A percentile compares a stretch with the other conserved stretches of the same genome.
Conservation (phyloP, 2,888 invertebrate genomes). For the Odiellus spinosus region DNA sequence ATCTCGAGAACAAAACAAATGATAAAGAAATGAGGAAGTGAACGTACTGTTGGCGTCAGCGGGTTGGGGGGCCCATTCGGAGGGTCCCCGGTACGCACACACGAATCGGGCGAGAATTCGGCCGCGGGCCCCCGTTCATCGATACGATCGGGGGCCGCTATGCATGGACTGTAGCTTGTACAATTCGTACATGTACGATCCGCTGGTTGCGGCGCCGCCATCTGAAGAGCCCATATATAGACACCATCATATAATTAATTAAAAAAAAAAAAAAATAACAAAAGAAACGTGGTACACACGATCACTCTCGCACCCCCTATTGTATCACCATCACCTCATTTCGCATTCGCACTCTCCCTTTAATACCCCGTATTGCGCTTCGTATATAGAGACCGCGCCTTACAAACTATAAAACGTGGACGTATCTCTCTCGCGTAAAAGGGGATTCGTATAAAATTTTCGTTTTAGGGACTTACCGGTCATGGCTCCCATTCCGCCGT, state of each 20-base stretch:
- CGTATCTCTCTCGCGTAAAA: background rate
- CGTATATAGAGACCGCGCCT: background rate
- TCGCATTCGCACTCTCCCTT: no score
- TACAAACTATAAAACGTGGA: background rate
- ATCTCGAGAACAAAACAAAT: no score
- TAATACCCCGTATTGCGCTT: background rate
- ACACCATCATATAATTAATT: background rate
- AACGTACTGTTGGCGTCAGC: no score
- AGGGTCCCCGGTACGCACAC: no score
- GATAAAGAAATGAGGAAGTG: no score
- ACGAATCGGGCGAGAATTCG: no score
- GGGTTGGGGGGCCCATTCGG: no score
- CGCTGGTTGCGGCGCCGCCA: slow-evolving; percentile 4
- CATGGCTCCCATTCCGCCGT: slow-evolving; percentile 22
- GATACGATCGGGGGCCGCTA: slow-evolving; percentile 7
- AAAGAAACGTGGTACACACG: no score
- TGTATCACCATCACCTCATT: no score
- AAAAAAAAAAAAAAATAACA: no score
- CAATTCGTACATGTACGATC: slow-evolving; percentile 14
- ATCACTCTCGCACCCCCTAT: no score
- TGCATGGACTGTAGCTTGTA: slow-evolving; percentile 16
- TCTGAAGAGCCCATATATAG: background rate
- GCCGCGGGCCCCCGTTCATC: slow-evolving; percentile 7
- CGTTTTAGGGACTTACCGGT: slow-evolving; percentile 20
- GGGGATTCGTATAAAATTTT: background rate